phyloP scores from a whole-genome alignment of 2,113 vertebrate species.

The Numida meleagris region DNA sequence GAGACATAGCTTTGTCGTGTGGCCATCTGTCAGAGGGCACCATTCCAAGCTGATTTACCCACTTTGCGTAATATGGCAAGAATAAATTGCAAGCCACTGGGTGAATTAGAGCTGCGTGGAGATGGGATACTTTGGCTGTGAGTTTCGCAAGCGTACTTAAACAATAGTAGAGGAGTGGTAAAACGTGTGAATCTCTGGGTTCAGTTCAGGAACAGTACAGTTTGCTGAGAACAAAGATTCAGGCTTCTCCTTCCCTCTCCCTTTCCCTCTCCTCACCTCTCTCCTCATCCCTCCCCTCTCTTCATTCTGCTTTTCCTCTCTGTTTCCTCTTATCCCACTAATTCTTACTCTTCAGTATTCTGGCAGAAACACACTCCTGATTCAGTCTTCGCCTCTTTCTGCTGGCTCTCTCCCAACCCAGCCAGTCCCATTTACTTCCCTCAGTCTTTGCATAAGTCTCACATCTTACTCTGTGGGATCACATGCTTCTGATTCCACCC shows the following conservation, averaged over 20 bases:
- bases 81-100: not conserved
- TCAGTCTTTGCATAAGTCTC: not conserved
- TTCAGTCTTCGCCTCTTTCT: not conserved
- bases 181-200: not conserved
- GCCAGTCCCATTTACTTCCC: not conserved
- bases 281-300: not conserved
- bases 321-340: not conserved
- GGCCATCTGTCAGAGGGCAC: conserved; percentile 4
- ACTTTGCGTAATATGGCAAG: not conserved
- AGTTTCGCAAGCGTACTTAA: not conserved
- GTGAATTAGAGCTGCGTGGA: not conserved
- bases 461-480: not conserved
- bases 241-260: not conserved
- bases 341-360: not conserved
- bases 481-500: not conserved
- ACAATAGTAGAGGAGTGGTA: not conserved
- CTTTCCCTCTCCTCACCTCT: not conserved
- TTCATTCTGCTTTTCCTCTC: not conserved
- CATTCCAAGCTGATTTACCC: not conserved
- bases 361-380: not conserved
- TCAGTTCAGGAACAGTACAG: not conserved
- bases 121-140: not conserved
- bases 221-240: not conserved
- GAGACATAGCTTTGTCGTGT: not conserved
- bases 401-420: not conserved